Conservation (phyloP, 2,888 invertebrate species). For the Cremastinae sp. region DNA sequence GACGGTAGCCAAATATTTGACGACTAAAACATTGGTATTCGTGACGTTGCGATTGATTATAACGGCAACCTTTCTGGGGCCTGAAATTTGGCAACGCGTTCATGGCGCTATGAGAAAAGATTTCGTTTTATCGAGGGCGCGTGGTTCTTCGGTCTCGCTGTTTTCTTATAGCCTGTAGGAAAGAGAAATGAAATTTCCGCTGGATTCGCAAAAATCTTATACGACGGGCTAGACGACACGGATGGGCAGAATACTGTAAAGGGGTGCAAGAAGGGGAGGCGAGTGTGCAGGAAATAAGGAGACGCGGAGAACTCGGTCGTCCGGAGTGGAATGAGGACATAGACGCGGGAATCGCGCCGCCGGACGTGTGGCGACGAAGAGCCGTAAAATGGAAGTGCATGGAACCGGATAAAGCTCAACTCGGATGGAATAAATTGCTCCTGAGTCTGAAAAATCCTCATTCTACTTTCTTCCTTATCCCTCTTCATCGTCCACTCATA, state of each 20-base stretch:
- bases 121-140: slow-evolving; percentile 34
- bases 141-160: neutral
- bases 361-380: slow-evolving; percentile 62
- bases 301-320: neutral
- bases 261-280: slow-evolving; percentile 35
- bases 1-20: no score
- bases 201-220: slow-evolving; percentile 52
- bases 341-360: slow-evolving; percentile 51
- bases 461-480: neutral
- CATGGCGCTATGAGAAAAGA: slow-evolving; percentile 30
- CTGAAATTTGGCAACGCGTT: neutral
- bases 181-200: slow-evolving; percentile 51
- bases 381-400: slow-evolving; percentile 61
- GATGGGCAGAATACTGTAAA: slow-evolving; percentile 19
- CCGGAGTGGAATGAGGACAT: slow-evolving; percentile 30
- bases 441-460: slow-evolving; percentile 48
- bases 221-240: slow-evolving; percentile 31
- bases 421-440: slow-evolving; percentile 57
- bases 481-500: slow-evolving; percentile 10
- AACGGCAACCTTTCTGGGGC: neutral
- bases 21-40: neutral
- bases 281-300: neutral
- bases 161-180: slow-evolving; percentile 1
- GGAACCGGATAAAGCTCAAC: slow-evolving; percentile 56
- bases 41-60: neutral